Conservation (phyloP, 2,797 vertebrate genomes). For the Danionella dracula region DNA sequence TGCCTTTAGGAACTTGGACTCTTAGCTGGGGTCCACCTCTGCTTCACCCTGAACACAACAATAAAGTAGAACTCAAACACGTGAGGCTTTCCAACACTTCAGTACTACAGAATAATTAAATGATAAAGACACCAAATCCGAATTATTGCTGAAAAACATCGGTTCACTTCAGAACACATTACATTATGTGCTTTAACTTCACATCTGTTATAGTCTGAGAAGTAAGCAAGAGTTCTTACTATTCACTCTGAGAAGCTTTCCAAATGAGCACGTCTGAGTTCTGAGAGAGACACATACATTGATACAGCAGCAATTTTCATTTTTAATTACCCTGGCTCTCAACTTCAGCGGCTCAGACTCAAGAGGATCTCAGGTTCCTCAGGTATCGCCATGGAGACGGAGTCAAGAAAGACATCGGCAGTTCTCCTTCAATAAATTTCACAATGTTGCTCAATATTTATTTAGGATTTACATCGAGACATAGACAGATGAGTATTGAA, state of each 20-base stretch:
- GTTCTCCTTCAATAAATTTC: no score
- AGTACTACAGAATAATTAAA: no score
- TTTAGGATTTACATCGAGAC: no score
- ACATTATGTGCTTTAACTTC: no score
- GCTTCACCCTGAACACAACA: background rate
- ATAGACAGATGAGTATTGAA: no score
- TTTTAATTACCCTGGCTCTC: constrained; percentile 37
- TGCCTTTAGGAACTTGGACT: constrained; percentile 19
- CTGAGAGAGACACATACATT: background rate
- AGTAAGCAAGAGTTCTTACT: background rate
- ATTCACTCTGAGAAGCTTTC: background rate
- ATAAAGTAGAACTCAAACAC: no score
- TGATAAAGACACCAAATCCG: no score
- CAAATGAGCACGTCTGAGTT: background rate
- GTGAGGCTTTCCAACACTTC: no score
- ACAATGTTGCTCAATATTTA: no score
- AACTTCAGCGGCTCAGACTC: constrained; percentile 17
- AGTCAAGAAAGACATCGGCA: background rate
- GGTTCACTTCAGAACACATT: no score
- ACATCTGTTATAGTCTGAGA: background rate
- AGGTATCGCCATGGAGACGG: constrained; percentile 34
- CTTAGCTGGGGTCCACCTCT: background rate
- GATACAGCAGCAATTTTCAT: constrained; percentile 27
- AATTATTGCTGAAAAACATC: no score
- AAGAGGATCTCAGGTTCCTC: constrained; percentile 40